These are phyloP conservation scores for Petromus typicus DNA, from an alignment of 2,113 vertebrate species.

Conservation along the genomic window DNA sequence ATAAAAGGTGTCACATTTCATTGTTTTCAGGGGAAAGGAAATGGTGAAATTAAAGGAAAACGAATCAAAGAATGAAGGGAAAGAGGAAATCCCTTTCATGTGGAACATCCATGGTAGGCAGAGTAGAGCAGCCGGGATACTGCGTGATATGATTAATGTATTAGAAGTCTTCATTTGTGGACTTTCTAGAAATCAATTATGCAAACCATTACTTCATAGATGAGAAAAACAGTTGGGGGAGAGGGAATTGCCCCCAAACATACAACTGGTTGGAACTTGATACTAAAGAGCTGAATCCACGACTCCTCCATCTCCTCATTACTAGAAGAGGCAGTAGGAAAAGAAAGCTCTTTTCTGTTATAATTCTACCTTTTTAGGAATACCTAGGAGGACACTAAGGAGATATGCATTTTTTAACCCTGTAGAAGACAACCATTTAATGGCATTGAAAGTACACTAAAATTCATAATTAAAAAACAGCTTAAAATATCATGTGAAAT, in stretches of 20 bases:
- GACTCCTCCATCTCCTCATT: background rate
- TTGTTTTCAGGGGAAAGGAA: conserved; percentile 70
- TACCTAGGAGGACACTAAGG: background rate
- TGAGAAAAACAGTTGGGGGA: background rate
- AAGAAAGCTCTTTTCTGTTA: background rate
- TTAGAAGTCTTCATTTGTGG: background rate
- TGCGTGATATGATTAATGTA: background rate
- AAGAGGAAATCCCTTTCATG: conserved; percentile 59
- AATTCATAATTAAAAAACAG: conserved; percentile 18
- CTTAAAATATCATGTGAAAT: background rate
- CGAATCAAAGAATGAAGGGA: conserved; percentile 66
- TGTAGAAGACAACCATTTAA: background rate
- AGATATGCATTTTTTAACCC: background rate
- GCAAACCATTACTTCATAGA: background rate
- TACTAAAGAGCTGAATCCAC: background rate
- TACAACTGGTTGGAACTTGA: background rate
- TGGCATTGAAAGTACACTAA: background rate
- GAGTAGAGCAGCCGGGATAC: background rate
- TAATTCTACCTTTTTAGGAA: conserved; percentile 18
- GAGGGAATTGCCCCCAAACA: background rate
- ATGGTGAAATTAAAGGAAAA: conserved; percentile 78
- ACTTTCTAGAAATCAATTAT: conserved; percentile 27
- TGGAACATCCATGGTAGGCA: background rate
- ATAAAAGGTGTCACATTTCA: conserved; percentile 65
- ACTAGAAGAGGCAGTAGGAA: background rate